Base-by-base conservation (phyloP, 1,140 invertebrate genomes). In the Chlorops oryzae region DNA sequence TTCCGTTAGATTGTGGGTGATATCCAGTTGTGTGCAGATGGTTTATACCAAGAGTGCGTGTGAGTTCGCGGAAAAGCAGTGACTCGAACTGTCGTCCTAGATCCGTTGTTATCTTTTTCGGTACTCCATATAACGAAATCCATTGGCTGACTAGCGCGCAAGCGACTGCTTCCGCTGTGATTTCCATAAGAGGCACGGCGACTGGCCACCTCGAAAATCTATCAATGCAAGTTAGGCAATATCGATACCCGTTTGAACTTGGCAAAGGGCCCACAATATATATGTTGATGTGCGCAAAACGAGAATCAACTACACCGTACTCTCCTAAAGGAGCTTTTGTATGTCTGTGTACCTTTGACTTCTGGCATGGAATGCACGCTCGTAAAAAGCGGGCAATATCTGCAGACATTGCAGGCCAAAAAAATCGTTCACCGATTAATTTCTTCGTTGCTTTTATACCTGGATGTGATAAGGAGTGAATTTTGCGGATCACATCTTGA, bases 141-240 rank as follows among this genome's bases (percentile, higher is more conserved):
- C 73, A 75, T 27, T 42, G 22, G 3, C 37, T 13, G 32, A 64
- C 37, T 37, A 77, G 49, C 7, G 63, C 58, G 28, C 44, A n/a
- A 5, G 50, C 52, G 12, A 52, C 23, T 6, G 21, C 38, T 17
- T 52, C 50, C 12, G 44, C 52, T 4, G 58, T 58, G 7, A 59
- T 61, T 44, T 70, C 59, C 39, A 2, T 32, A 7, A 69, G 23
- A 0, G 74, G 70, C 15, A 67, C 27, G 7, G 59, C 64, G 52
- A 71, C 66, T 1, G 62, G 73, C 65, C 62, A 77, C 13, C 70
- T 48, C 5, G 44, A 58, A 27, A 39, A 69, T 21, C 67, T 42
- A 52, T 78, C 75, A 1, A 76, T 70, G 13, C 64, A 58, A 1
- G 76, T 79, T 0, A 78, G 44, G 2, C 59, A 47, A 49, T 72